Evolutionary conservation across 1,140 invertebrate species (phyloP), one percentile per base, ranked within the genome.

Genomic region (Eueides isabella): DNA sequence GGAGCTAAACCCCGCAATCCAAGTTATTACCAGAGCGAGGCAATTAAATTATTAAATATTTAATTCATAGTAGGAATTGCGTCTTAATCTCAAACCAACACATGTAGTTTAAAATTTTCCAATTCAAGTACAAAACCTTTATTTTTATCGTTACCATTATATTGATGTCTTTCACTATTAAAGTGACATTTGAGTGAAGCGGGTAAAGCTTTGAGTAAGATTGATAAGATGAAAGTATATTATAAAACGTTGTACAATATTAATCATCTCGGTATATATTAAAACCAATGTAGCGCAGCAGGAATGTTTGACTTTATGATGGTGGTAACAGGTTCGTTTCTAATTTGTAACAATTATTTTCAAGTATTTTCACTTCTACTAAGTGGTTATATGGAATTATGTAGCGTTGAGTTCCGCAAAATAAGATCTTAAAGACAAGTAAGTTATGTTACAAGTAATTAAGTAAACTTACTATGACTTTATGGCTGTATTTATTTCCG

Each of bases 111-210:
- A 38, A 38, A 16, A 38, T 14, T 38, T 38, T 38, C 5, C 4
- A 16, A 38, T 16, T 38, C 12, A 38, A 4, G 5, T 6, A 9
- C 41, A 9, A 19, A 5, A 19, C n/a, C 0, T 23, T 55, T 55
- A 23, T 0, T 55, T 55, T 55, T 2, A 23, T 12, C 23, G 48
- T 23, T 23, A 55, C 2, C 9, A 55, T 55, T 55, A 55, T 26
- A 26, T 55, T 55, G 19, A 55, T 26, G 48, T 55, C 23, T 55
- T 55, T 26, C 9, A 55, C 23, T 55, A 23, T 55, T 23, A 55
- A 55, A 55, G 4, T 55, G 48, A 55, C 23, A 55, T 55, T 55
- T 55, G 48, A 55, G 48, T 55, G 48, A 55, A 23, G 23, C 23
- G 48, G 48, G 48, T 55, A 9, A 26, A 55, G 19, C 19, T 1